Conservation (phyloP, 2,797 vertebrate genomes). For the Alectoris magna region DNA sequence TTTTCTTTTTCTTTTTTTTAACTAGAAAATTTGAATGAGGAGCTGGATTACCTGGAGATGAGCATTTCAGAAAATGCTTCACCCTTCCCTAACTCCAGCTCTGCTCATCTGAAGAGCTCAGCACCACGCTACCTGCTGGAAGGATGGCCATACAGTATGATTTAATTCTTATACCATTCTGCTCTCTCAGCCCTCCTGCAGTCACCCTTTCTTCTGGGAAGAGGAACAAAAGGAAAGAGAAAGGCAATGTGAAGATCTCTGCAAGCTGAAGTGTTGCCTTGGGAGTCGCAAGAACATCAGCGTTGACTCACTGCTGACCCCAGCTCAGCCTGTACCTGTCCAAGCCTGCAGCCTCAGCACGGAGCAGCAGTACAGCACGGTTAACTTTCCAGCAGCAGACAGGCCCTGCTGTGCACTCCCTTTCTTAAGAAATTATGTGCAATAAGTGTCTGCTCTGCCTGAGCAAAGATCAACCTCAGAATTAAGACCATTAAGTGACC, state of each 20-base stretch:
- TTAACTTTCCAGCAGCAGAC: background rate
- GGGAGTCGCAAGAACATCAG: background rate
- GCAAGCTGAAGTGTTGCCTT: background rate
- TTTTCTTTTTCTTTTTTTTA: too few relatives aligned
- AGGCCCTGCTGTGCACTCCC: background rate
- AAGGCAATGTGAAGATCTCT: background rate
- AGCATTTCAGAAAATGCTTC: background rate
- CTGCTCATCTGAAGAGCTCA: background rate
- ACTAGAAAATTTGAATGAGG: conserved; percentile 5
- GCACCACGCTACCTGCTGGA: background rate
- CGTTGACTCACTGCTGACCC: background rate
- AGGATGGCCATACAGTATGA: background rate
- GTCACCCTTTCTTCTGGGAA: background rate
- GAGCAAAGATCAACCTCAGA: background rate
- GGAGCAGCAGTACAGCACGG: background rate
- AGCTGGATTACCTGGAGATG: conserved; percentile 15
- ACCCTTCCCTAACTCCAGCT: background rate
- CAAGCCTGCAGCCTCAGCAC: background rate
- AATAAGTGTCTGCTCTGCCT: background rate
- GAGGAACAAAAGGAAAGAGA: background rate
- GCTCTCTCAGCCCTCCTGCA: background rate
- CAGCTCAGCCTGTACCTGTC: background rate
- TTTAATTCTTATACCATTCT: background rate
- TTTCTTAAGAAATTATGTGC: background rate
- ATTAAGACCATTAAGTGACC: background rate